Evolutionary conservation across 2,113 vertebrate genomes (phyloP).

Genomic region (Rhabdornis inornatus): DNA sequence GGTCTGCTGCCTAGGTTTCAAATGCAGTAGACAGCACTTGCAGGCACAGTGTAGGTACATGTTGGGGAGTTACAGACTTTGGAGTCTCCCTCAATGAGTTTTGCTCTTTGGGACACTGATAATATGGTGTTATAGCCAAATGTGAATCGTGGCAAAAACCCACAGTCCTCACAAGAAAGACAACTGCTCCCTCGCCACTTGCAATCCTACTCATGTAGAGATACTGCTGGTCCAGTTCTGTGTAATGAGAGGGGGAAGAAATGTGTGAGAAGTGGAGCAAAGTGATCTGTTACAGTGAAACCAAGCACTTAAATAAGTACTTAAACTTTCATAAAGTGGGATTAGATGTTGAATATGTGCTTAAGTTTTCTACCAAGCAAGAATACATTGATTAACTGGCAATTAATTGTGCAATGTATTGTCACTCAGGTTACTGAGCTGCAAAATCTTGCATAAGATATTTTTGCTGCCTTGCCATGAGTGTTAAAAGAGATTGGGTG

Average conservation of each 20-base stretch:
- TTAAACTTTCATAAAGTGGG: neutral
- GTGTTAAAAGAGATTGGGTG: neutral
- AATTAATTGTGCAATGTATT: neutral
- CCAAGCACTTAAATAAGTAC: neutral
- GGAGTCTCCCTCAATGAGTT: neutral
- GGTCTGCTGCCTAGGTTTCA: neutral
- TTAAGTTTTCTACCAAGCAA: neutral
- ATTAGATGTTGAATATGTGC: neutral
- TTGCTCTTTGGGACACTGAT: neutral
- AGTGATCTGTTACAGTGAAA: neutral
- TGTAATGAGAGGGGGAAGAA: neutral
- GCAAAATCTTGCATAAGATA: neutral
- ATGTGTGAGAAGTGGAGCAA: neutral
- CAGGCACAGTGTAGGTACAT: rapidly evolving
- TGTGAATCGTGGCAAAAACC: neutral
- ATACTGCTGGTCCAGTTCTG: neutral
- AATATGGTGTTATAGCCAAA: neutral
- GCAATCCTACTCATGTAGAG: neutral
- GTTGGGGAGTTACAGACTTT: neutral
- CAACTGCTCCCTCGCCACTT: neutral
- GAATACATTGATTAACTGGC: neutral
- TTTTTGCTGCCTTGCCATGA: neutral
- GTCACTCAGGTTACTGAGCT: neutral
- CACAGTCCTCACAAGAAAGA: neutral
- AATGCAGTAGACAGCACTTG: neutral